Evolutionary conservation across 2,888 invertebrate species (phyloP).

Genomic region (Brachylomia viminalis): DNA sequence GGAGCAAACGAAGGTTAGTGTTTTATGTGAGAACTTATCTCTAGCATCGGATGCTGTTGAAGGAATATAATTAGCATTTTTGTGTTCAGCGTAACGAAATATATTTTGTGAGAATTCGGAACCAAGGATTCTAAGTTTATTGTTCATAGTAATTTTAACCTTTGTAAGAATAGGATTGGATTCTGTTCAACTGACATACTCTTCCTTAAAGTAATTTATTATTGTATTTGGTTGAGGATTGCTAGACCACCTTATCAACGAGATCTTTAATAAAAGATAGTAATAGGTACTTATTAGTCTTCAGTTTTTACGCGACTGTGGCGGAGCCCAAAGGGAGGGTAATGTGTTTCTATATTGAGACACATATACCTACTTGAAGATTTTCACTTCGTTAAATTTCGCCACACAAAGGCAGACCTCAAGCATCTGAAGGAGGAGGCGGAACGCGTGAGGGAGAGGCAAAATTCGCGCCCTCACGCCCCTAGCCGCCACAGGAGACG

Average conservation of each 20-base stretch:
- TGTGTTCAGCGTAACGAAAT: slow-evolving; percentile 13
- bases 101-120: slow-evolving; percentile 35
- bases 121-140: slow-evolving; percentile 33
- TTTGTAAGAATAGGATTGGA: background rate
- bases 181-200: background rate
- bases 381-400: background rate
- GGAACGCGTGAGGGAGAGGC: no score
- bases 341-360: background rate
- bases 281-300: background rate
- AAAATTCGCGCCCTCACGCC: no score
- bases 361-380: no score
- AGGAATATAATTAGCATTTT: slow-evolving; percentile 49
- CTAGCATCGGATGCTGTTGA: slow-evolving; percentile 5
- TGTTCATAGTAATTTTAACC: slow-evolving; percentile 10
- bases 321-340: background rate
- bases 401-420: background rate
- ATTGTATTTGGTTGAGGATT: background rate
- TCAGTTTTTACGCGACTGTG: background rate
- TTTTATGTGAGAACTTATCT: slow-evolving; percentile 32
- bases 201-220: background rate
- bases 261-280: background rate
- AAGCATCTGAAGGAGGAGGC: no score
- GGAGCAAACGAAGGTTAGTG: slow-evolving; percentile 31
- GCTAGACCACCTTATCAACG: background rate
- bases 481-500: no score